Conservation (phyloP, 2,797 vertebrate species). For the Paguma larvata region DNA sequence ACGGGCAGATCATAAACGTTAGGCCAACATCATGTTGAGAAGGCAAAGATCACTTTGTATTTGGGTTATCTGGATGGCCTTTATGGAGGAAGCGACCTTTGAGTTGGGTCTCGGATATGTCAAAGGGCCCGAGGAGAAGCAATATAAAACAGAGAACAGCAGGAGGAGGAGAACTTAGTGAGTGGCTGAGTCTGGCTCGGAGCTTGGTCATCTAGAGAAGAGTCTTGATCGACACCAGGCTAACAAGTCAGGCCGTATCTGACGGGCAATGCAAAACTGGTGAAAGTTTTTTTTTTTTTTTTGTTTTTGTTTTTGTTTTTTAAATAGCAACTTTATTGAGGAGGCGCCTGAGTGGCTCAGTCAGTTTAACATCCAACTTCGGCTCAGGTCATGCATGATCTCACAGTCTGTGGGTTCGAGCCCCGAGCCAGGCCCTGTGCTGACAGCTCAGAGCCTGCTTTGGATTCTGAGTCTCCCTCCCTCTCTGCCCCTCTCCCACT, state of each 20-base stretch:
- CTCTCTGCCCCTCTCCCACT: no score
- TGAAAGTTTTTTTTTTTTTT: not conserved
- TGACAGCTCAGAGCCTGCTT: no score
- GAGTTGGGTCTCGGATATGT: not conserved
- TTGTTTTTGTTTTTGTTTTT: not conserved
- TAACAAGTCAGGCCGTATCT: slow-evolving; percentile 20
- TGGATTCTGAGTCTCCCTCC: no score
- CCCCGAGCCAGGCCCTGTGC: no score
- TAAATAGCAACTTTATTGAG: not conserved
- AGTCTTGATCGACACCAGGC: not conserved
- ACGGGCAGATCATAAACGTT: not conserved
- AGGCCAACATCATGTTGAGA: not conserved
- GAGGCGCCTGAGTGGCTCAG: no score
- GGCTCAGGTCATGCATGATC: no score
- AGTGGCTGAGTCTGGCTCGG: not conserved
- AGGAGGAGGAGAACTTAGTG: not conserved
- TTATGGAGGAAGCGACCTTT: not conserved
- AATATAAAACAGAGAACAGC: not conserved
- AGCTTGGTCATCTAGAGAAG: not conserved
- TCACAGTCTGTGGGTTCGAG: no score
- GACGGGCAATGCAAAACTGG: not conserved
- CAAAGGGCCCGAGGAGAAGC: not conserved
- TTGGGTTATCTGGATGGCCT: not conserved
- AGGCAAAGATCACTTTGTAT: not conserved
- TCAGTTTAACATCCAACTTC: no score